phyloP scores from a whole-genome alignment of 2,797 vertebrate species.

The Onychomys leucogaster region DNA sequence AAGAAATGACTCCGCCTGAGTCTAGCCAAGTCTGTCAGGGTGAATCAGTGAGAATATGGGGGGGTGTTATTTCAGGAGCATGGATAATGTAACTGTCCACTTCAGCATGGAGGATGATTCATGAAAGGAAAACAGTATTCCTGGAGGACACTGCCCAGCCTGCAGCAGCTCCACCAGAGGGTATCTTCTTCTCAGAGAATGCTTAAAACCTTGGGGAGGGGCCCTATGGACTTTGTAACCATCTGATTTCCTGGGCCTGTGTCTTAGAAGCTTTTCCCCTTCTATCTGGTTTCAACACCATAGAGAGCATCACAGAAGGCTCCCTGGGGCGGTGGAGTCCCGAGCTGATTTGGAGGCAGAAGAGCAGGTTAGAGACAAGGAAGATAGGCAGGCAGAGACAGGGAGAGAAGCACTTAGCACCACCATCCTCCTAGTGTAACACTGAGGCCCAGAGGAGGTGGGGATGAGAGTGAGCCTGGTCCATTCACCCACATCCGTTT shows the following conservation, averaged over 20 bases:
- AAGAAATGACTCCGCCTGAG: not conserved
- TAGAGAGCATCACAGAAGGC: not conserved
- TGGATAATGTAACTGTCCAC: not conserved
- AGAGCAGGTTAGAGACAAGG: not conserved
- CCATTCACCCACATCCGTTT: not conserved
- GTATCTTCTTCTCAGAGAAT: not conserved
- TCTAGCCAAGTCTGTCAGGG: not conserved
- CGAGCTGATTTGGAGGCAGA: too few species aligned
- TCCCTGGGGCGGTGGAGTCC: not conserved
- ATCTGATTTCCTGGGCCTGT: not conserved
- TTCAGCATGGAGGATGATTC: not conserved
- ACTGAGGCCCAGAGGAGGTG: too few species aligned
- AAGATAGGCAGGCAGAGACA: not conserved
- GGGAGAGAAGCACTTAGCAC: not conserved
- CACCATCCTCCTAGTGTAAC: not conserved
- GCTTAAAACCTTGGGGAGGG: not conserved
- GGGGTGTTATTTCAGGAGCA: not conserved
- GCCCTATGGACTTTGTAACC: not conserved
- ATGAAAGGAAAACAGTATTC: not conserved
- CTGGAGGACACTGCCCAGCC: not conserved
- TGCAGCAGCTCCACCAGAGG: not conserved
- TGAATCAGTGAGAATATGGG: not conserved
- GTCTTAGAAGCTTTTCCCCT: not conserved
- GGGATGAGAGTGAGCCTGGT: rapidly evolving
- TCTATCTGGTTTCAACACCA: not conserved